Evolutionary conservation across 2,113 vertebrate genomes (phyloP).

Genomic region (Campylomormyrus numenius): DNA sequence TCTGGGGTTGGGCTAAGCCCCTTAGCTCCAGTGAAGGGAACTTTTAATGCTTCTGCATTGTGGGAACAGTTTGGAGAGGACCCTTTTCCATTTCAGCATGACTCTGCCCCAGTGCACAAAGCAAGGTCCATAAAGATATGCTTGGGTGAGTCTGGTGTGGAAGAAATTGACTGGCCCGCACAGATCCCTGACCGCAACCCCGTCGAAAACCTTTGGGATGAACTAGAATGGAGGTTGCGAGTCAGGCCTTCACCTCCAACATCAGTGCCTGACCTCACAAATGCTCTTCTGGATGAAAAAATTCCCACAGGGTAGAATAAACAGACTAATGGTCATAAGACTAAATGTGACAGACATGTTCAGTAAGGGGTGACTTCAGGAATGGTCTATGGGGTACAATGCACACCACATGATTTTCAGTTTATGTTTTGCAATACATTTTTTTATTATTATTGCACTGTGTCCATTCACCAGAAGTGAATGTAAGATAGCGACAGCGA

Average conservation of each 20-base stretch:
- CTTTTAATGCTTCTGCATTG: neutral
- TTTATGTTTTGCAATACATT: neutral
- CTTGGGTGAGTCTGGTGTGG: neutral
- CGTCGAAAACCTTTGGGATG: neutral
- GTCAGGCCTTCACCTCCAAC: neutral
- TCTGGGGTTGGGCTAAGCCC: neutral
- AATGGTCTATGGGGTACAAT: neutral
- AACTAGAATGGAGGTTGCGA: neutral
- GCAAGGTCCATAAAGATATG: neutral
- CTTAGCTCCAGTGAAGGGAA: neutral
- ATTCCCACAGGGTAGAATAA: neutral
- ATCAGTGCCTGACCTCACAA: neutral
- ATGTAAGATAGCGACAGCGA: neutral
- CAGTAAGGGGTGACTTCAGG: neutral
- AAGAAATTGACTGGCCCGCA: neutral
- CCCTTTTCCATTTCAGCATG: neutral
- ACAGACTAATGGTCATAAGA: neutral
- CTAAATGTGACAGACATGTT: neutral
- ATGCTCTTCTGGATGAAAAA: neutral
- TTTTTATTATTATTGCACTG: neutral
- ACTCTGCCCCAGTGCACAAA: neutral
- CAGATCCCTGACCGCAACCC: neutral
- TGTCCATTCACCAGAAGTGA: neutral
- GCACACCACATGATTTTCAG: neutral
- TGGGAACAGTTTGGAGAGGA: neutral